Conservation (phyloP, 2,797 vertebrate genomes). For the Anolis apletophallus region DNA sequence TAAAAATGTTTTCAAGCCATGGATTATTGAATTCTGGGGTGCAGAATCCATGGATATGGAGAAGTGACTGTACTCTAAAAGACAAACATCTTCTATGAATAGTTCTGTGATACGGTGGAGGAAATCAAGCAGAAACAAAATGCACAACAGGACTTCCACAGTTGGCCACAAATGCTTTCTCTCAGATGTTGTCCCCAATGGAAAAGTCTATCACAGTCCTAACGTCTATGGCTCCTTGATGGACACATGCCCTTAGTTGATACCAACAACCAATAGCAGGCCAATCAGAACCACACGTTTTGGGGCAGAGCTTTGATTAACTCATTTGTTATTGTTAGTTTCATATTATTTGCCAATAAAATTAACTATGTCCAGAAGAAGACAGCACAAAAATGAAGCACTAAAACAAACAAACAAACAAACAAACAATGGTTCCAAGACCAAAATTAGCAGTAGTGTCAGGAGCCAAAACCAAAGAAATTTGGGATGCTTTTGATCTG, state of each 20-base stretch:
- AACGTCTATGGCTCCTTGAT: constrained; percentile 85
- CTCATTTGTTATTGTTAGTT: constrained; percentile 96
- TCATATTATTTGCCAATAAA: constrained; percentile 94
- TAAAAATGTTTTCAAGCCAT: too few relatives aligned
- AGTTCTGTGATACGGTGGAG: constrained; percentile 95
- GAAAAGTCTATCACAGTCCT: constrained; percentile 88
- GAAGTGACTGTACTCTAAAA: constrained; percentile 88
- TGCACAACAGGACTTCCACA: constrained; percentile 88
- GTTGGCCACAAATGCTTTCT: constrained; percentile 89
- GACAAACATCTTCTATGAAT: constrained; percentile 97
- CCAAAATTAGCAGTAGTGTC: constrained; percentile 73
- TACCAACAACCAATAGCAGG: constrained; percentile 85
- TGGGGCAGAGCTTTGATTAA: constrained; percentile 93
- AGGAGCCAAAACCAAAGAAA: constrained; percentile 16
- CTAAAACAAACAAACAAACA: background rate
- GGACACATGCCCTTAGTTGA: constrained; percentile 80
- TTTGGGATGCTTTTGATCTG: constrained; percentile 57
- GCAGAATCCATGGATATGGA: too few relatives aligned
- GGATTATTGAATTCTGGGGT: too few relatives aligned
- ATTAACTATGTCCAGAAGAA: constrained; percentile 95
- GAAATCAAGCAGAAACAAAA: constrained; percentile 95
- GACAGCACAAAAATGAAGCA: constrained; percentile 94
- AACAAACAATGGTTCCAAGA: constrained; percentile 49
- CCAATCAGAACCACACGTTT: constrained; percentile 95
- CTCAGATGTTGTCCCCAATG: constrained; percentile 92